Conservation (phyloP, 2,888 invertebrate species). For the Ophioninae sp. region DNA sequence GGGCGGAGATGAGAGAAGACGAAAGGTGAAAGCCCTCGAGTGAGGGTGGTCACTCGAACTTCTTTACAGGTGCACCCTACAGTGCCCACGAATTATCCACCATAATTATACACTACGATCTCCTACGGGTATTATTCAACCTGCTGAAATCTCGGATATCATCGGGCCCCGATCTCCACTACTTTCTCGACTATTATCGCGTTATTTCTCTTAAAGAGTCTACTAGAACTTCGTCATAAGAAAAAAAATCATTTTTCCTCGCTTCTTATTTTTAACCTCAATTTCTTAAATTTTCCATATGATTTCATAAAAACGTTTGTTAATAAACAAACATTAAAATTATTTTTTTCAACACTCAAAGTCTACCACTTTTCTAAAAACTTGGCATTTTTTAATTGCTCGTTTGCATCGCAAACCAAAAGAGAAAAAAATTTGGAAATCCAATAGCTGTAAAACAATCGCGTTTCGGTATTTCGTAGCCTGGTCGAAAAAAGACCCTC, state of each 20-base stretch:
- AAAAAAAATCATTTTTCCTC: not conserved
- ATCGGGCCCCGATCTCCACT: slow-evolving; percentile 34
- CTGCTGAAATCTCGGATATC: slow-evolving; percentile 68
- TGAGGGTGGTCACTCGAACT: slow-evolving; percentile 50
- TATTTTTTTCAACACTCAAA: not conserved
- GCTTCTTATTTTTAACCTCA: not conserved
- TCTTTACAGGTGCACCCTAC: slow-evolving; percentile 74
- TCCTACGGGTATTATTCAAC: slow-evolving; percentile 70
- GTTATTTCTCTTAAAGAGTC: slow-evolving; percentile 24
- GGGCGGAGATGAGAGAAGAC: not conserved
- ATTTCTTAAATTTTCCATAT: not conserved
- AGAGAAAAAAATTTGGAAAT: too few relatives aligned
- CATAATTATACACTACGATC: slow-evolving; percentile 73
- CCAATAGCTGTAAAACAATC: too few relatives aligned
- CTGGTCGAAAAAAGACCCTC: too few relatives aligned
- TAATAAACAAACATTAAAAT: not conserved
- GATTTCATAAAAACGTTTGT: not conserved
- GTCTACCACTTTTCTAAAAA: not conserved
- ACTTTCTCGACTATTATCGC: slow-evolving; percentile 16
- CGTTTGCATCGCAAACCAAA: too few relatives aligned
- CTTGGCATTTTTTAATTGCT: not conserved
- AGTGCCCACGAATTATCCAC: slow-evolving; percentile 72
- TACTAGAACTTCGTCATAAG: not conserved
- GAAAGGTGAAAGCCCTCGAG: slow-evolving; percentile 44
- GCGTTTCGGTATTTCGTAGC: too few relatives aligned